These are phyloP conservation scores for Sakesphorus luctuosus DNA, from an alignment of 2,113 vertebrate species.

Conservation along the genomic window DNA sequence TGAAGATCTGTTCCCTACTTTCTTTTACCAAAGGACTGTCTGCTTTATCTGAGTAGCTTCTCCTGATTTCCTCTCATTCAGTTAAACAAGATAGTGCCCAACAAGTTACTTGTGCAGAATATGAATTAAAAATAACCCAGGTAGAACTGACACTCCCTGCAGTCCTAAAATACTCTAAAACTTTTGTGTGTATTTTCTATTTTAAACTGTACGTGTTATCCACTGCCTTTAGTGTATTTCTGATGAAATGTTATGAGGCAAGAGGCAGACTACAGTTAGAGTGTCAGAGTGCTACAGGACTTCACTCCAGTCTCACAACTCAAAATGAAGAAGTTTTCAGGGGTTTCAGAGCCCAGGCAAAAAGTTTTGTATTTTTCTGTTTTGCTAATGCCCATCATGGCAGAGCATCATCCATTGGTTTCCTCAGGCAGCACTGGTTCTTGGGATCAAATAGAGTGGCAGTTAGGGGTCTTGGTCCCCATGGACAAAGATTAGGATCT, in stretches of 20 bases:
- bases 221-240: background rate
- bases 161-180: background rate
- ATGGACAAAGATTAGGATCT: background rate
- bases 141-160: background rate
- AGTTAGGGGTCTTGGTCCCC: background rate
- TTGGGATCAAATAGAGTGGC: background rate
- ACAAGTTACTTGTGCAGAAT: background rate
- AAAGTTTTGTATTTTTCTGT: background rate
- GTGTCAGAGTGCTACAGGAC: background rate
- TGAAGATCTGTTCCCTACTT: background rate
- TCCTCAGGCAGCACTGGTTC: background rate
- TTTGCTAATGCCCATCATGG: background rate
- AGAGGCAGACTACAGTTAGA: background rate
- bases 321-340: background rate
- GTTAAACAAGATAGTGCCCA: background rate
- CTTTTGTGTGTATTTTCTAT: background rate
- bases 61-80: background rate
- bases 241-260: background rate
- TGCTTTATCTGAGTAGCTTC: background rate
- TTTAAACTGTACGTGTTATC: background rate
- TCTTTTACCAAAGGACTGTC: background rate
- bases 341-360: background rate
- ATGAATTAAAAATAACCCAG: background rate
- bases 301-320: background rate
- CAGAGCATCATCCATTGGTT: background rate